phyloP scores from a whole-genome alignment of 1,140 invertebrate genomes.

The Drosophila nannoptera region DNA sequence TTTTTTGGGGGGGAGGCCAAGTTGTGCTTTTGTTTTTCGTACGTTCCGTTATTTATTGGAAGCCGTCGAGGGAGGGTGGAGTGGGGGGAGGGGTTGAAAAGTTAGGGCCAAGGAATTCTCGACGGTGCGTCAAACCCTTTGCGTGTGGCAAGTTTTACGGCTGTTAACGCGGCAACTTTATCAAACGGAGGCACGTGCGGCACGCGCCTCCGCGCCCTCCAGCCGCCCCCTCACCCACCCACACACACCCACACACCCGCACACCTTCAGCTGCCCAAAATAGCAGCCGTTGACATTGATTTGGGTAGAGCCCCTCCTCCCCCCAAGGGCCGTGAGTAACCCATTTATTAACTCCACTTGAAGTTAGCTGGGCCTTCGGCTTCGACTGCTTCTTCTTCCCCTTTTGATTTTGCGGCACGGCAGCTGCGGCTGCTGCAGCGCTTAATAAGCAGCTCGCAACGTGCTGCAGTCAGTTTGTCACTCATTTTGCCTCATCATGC shows the following conservation, averaged over 20 bases:
- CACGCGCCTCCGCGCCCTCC: background rate
- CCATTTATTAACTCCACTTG: constrained; percentile 73
- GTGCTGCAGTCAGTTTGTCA: constrained; percentile 71
- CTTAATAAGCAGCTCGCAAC: constrained; percentile 74
- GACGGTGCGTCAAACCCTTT: constrained; percentile 62
- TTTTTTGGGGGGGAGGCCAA: background rate
- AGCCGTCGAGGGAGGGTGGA: constrained; percentile 1
- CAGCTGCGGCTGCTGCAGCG: constrained; percentile 24
- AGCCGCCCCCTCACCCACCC: background rate
- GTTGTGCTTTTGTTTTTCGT: constrained; percentile 19
- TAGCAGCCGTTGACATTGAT: constrained; percentile 66
- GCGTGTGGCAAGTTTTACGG: constrained; percentile 63
- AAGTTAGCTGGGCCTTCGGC: constrained; percentile 42
- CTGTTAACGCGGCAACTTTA: constrained; percentile 69
- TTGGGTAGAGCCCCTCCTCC: constrained; percentile 47
- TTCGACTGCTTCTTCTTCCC: too few relatives aligned
- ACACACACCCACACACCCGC: too few relatives aligned
- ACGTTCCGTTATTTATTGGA: constrained; percentile 68
- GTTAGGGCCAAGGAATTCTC: constrained; percentile 57
- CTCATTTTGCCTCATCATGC: constrained; percentile 76
- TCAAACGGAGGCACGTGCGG: constrained; percentile 57
- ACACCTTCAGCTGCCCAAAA: constrained; percentile 3
- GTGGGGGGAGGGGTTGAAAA: constrained; percentile 20
- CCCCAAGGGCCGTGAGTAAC: constrained; percentile 57
- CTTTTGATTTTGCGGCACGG: too few relatives aligned